phyloP scores from a whole-genome alignment of 2,888 invertebrate species.

The Mesorhabditis belari region DNA sequence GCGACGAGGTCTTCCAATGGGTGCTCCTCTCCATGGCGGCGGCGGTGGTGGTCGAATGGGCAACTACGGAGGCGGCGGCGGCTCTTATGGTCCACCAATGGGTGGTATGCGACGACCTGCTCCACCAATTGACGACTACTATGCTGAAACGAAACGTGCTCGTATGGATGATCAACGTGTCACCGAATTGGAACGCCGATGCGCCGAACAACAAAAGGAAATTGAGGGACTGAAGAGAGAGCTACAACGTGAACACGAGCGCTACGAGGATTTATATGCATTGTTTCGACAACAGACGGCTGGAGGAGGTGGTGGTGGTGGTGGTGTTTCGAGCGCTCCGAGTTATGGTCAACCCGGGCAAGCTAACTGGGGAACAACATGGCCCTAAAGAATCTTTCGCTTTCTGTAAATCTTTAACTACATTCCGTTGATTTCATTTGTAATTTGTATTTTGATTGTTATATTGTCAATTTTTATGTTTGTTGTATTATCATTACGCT shows the following conservation, averaged over 20 bases:
- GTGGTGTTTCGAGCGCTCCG: background rate
- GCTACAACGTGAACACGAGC: conserved; percentile 38
- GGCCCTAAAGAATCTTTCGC: too few relatives aligned
- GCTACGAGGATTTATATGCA: conserved; percentile 44
- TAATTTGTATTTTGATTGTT: too few relatives aligned
- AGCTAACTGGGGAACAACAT: too few relatives aligned
- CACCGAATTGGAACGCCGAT: conserved; percentile 32
- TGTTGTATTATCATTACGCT: too few relatives aligned
- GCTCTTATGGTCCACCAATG: conserved; percentile 4
- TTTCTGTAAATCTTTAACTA: too few relatives aligned
- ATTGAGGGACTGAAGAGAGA: conserved; percentile 40
- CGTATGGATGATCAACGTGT: conserved; percentile 14
- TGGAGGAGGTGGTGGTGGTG: background rate
- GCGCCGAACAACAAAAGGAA: conserved; percentile 36
- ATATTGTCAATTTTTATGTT: too few relatives aligned
- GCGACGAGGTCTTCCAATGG: conserved; percentile 30
- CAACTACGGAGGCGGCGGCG: conserved; percentile 6
- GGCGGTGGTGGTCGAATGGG: conserved; percentile 15
- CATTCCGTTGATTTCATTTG: too few relatives aligned
- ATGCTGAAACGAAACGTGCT: conserved; percentile 16
- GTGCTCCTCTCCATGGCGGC: conserved; percentile 16
- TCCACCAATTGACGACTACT: conserved; percentile 7
- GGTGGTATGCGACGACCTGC: conserved; percentile 11
- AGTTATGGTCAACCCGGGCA: too few relatives aligned
- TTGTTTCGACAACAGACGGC: conserved; percentile 25